Percentiles rank a stretch among this genome's conserved stretches.
These are phyloP conservation scores for Leptinotarsa haldemani DNA, from an alignment of 2,888 invertebrate species.

Conservation along the genomic window DNA sequence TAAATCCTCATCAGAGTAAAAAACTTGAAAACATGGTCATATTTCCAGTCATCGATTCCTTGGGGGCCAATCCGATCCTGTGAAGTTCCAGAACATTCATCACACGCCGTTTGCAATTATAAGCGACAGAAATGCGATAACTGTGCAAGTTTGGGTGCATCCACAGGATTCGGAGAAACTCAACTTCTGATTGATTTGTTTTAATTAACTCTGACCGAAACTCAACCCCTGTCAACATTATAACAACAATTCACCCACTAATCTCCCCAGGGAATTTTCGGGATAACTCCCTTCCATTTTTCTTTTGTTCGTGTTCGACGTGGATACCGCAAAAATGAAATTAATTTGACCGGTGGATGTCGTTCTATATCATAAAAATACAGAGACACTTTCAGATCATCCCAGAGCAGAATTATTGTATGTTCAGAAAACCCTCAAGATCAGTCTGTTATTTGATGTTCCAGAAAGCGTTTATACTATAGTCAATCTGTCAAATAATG, in stretches of 20 bases:
- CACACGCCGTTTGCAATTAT: conserved; percentile 8
- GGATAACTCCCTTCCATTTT: conserved; percentile 36
- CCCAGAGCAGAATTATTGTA: not conserved
- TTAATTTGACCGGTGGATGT: conserved; percentile 30
- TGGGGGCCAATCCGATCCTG: not conserved
- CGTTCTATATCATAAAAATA: conserved; percentile 29
- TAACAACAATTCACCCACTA: conserved; percentile 31
- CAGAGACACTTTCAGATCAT: conserved; percentile 25
- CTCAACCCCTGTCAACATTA: conserved; percentile 35
- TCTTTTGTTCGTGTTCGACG: conserved; percentile 27
- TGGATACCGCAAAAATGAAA: conserved; percentile 32
- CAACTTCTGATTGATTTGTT: conserved; percentile 47
- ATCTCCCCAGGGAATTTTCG: conserved; percentile 31
- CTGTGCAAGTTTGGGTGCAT: conserved; percentile 11
- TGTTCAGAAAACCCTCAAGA: not conserved
- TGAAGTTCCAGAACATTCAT: conserved; percentile 7
- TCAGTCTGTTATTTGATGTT: no score
- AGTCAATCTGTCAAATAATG: no score
- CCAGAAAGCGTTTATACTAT: no score
- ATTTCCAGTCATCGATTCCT: not conserved
- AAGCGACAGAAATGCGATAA: conserved; percentile 13
- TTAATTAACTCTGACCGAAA: conserved; percentile 43
- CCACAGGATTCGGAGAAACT: not conserved
- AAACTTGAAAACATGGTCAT: not conserved
- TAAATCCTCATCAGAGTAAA: no score